Evolutionary conservation across 2,888 invertebrate genomes (phyloP), one percentile per base, ranked within the genome.

Genomic region (Prosapia bicincta): DNA sequence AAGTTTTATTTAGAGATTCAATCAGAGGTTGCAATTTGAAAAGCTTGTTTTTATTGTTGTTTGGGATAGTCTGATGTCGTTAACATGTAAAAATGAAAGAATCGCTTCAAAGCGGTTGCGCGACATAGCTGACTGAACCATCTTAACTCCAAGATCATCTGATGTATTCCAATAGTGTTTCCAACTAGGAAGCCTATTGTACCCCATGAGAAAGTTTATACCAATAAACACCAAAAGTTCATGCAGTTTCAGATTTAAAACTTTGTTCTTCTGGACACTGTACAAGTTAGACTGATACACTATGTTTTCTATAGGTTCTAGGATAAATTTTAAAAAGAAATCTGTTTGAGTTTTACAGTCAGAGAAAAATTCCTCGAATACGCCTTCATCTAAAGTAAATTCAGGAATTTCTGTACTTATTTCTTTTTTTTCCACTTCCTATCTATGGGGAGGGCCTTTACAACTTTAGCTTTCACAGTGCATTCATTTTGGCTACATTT

Each of bases 161-260:
- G 72, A 38, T 30, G 25, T 69, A 24, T 66, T 38, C 72, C 76
- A 72, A 38, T 76, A 76, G 32, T 72, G 68, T 15, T 67, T 76
- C 10, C 66, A 25, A 7, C 68, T 54, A 10, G 76, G 72, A 24
- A 76, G 38, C 0, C 20, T 15, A 54, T 76, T 72, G 69, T 76
- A 72, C n/a, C 72, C 76, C 72, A 76, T 76, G 15, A 76, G 28
- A 76, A 76, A 76, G 26, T 76, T 76, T 6, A 76, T 72, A 23
- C 72, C 76, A 26, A 72, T 26, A 67, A 76, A 76, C 28, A 71
- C 69, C 43, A 74, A 74, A n/a, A 75, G 38, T 32, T 70, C 75
- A 3, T 75, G 23, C 66, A 66, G 23, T 70, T 70, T 75, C 26
- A 75, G 30, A 71, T 71, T 71, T 5, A 71, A 25, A 1, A 15